Evolutionary conservation across 2,797 vertebrate genomes (phyloP), one percentile per base, ranked within the genome.

Genomic region (Syngnathus rostellatus): DNA sequence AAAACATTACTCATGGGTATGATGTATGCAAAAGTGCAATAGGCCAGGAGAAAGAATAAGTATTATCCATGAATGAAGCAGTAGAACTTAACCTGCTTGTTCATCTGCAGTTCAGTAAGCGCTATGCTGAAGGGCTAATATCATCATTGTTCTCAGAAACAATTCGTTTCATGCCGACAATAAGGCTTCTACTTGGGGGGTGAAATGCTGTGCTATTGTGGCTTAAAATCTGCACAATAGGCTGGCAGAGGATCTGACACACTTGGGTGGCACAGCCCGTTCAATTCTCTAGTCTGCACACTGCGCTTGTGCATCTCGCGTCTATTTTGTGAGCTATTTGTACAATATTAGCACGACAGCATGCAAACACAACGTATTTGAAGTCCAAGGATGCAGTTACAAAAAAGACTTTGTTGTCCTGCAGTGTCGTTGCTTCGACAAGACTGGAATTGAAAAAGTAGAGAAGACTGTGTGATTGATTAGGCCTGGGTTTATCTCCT

Each of bases 141-240:
- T 80, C 85, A 83, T 82, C 65, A 77, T 81, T 78, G 69, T 90
- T 87, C 86, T 65, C 81, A 77, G 87, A 87, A 87, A 86, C 82
- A 51, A 89, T 88, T 88, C 78, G 84, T 91, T 91, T 89, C 86
- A 76, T 79, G 83, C 70, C 87, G 78, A 72, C 82, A 89, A 91
- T 90, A 91, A 87, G 81, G 74, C 73, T 80, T 68, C 75, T 71
- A 82, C 81, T 85, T 71, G 8, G 80, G 75, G 84, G 84, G 86
- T 82, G 85, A n/a, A 25, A 69, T 75, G 75, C 80, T 83, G 78
- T 64, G 78, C 83, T 72, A 79, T 82, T 81, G 84, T 89, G 69
- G 74, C 85, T 80, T 86, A 86, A 48, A 82, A 68, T 68, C 77
- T 48, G 50, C 74, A 86, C 81, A 85, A 89, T 90, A 72, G 75